Base-by-base conservation (phyloP, 2,797 vertebrate genomes). In the Limosa lapponica region DNA sequence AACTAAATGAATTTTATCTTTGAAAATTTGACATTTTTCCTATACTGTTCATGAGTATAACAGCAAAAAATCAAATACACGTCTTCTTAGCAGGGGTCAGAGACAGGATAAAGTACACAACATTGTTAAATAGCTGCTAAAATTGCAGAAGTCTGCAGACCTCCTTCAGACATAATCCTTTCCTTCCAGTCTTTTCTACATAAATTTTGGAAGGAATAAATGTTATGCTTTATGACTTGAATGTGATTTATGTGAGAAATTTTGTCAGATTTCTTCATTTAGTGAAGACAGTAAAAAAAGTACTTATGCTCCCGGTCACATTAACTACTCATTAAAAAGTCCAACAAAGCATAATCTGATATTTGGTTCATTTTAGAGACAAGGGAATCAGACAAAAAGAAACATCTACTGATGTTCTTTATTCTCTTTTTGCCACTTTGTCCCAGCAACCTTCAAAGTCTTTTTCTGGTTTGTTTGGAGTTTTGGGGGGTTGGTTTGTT, bases 1-100 rank as follows among this genome's bases (percentile, higher is more conserved):
- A 94, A 80, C 67, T 74, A 97, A 97, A 96, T 93, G 32, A 97
- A 96, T 96, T 95, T 96, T 95, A 89, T 79, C 73, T 89, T 95
- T 83, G 66, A 69, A 95, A 95, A 93, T 96, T 90, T 97, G 95
- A 97, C 87, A 87, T 81, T 95, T 97, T 97, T 87, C 67, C 92
- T 97, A 93, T 91, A 83, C 32, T 90, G 37, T 82, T 83, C 69
- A 54, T 70, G 52, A 94, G 61, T 64, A 66, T 93, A 95, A 97
- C 82, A 97, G 87, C 69, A 96, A 52, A 27, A 96, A 96, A 96
- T 95, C 85, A 96, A 93, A 92, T 82, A 64, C 65, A 80, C 32
- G 86, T 94, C 52, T 77, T 93, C 44, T 91, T 49, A 91, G 58
- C 23, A 87, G 25, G 24, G 91, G 3, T 74, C 58, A 90, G 59